Percentiles rank a stretch among this genome's conserved stretches.
Evolutionary conservation across 2,888 invertebrate genomes (phyloP).

Genomic region (Frankliniella intonsa): DNA sequence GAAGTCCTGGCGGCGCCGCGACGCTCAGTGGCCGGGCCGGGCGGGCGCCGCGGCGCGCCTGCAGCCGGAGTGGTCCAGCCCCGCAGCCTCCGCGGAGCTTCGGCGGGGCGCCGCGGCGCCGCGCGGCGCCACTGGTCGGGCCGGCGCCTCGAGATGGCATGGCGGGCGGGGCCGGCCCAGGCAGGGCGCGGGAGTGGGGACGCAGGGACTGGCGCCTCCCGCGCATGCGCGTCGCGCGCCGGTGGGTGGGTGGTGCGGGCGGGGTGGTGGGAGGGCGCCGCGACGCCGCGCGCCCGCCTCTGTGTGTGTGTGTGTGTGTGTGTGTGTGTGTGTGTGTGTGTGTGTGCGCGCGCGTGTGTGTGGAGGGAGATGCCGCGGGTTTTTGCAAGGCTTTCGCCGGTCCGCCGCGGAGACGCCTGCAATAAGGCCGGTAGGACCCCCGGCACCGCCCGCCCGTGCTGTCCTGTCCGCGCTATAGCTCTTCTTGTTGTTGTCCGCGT

Average conservation of each 20-base stretch:
- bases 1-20: too few species aligned
- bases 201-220: neutral
- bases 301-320: neutral
- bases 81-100: neutral
- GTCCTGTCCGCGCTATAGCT: too few species aligned
- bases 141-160: neutral
- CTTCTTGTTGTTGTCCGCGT: neutral
- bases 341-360: neutral
- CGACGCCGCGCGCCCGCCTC: neutral
- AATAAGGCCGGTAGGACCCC: too few species aligned
- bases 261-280: neutral
- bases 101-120: neutral
- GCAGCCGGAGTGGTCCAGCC: neutral
- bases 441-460: too few species aligned
- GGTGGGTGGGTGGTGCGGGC: neutral
- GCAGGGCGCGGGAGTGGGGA: too few species aligned
- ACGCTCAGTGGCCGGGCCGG: too few species aligned
- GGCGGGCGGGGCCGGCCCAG: too few species aligned
- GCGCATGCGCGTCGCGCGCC: neutral
- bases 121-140: constrained; percentile 8
- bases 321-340: neutral
- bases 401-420: too few species aligned
- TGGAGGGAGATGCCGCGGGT: neutral
- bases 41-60: too few species aligned
- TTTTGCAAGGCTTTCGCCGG: neutral